Evolutionary conservation across 2,113 vertebrate species (phyloP).

Genomic region (Urocolius indicus): DNA sequence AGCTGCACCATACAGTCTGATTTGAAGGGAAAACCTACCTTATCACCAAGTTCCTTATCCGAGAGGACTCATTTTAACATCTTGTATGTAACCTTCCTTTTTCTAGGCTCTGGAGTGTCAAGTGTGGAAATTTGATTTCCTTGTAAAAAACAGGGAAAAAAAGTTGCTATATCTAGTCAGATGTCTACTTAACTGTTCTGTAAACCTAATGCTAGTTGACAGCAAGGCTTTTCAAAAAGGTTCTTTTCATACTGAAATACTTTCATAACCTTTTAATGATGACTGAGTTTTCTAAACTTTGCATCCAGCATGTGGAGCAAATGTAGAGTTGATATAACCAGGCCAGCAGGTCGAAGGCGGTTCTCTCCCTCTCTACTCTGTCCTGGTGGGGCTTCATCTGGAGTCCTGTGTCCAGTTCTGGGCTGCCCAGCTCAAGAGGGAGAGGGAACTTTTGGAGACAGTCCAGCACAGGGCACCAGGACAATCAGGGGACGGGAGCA

Average conservation of each 20-base stretch:
- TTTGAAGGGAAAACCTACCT: neutral
- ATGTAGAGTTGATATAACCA: neutral
- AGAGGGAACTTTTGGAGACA: no score
- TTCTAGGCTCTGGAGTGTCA: neutral
- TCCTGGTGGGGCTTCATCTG: no score
- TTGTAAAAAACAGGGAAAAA: neutral
- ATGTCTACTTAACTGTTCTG: neutral
- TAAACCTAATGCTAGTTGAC: neutral
- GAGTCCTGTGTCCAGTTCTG: no score
- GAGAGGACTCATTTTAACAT: neutral
- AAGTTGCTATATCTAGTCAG: neutral
- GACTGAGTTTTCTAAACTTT: neutral
- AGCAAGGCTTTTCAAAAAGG: neutral
- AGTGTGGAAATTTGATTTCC: neutral
- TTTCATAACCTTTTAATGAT: neutral
- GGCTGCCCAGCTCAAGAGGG: no score
- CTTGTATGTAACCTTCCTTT: neutral
- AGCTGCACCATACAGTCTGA: neutral
- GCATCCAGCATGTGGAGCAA: neutral
- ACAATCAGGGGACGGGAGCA: no score
- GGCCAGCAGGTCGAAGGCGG: no score
- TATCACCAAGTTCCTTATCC: neutral
- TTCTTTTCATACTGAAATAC: neutral
- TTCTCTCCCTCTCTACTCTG: no score
- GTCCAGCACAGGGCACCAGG: no score